Base-by-base conservation (phyloP, 2,113 vertebrate genomes). In the Chamaea fasciata region DNA sequence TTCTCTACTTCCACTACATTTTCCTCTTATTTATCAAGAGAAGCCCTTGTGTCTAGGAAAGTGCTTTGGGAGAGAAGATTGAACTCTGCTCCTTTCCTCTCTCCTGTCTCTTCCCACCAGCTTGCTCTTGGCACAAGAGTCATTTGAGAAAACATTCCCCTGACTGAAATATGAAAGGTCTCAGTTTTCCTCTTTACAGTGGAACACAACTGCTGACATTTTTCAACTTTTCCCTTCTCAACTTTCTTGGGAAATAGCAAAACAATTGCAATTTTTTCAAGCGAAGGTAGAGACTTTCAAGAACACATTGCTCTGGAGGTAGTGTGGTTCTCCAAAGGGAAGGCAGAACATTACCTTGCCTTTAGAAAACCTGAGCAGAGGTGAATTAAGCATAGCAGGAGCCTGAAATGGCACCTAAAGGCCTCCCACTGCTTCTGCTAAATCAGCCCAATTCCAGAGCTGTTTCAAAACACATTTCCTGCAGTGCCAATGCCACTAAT, bases 181-280 rank as follows among this genome's bases (percentile, higher is more conserved):
- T 89, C 74, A 3, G 3, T 65, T 91, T 82, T 84, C 89, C 62
- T 52, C 26, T 87, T 78, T 18, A 50, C 56, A 62, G 42, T 30
- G 27, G 52, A 90, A 89, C 27, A 87, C 89, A 83, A 92, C 13
- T 46, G 52, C 68, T 95, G 91, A 87, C 60, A 87, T 89, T 93
- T 95, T 70, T 81, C 83, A 94, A 15, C 69, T 81, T 76, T 52
- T 28, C 64, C 56, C 20, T 80, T 74, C 89, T 89, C 87, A n/a
- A 1, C 56, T 92, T 71, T 4, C 83, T 37, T 31, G 47, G 44
- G 73, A 86, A 92, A 81, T 78, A 73, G 82, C 64, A 68, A 89
- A 83, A 52, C 2, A 10, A 47, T 64, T 14, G 8, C 59, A 41
- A 2, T 26, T 37, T 83, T 83, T 89, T 70, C 64, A 90, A 88